These are phyloP conservation scores for Drosophila sordidapex DNA, from an alignment of 2,888 invertebrate species.

Conservation along the genomic window DNA sequence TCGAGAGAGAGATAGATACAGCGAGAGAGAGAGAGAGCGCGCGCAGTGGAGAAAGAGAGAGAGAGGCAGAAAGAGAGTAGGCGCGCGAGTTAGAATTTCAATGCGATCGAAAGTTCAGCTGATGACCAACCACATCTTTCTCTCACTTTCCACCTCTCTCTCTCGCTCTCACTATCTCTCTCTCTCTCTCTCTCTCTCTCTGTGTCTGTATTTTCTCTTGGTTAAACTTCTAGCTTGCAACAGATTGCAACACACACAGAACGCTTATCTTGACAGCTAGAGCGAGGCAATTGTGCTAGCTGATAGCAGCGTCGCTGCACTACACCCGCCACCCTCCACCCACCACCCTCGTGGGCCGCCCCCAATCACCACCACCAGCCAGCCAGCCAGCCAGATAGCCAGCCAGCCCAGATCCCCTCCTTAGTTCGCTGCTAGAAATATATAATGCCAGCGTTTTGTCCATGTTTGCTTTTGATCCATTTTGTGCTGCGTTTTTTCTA, in stretches of 20 bases:
- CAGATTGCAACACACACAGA: conserved; percentile 50
- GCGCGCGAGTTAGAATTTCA: conserved; percentile 41
- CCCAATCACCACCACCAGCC: background rate
- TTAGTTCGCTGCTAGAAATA: background rate
- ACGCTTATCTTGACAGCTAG: conserved; percentile 40
- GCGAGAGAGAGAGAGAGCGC: background rate
- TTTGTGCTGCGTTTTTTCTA: conserved; percentile 25
- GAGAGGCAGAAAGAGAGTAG: conserved; percentile 11
- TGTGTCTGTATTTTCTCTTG: background rate
- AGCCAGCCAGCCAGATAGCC: too few relatives aligned
- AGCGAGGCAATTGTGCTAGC: conserved; percentile 7
- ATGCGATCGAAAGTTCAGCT: conserved; percentile 60
- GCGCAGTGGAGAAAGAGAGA: background rate
- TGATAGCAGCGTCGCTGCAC: conserved; percentile 32
- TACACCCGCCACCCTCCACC: background rate
- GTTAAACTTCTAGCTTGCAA: conserved; percentile 48
- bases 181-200: background rate
- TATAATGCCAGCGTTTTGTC: background rate
- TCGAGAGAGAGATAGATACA: conserved; percentile 1
- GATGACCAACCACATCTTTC: conserved; percentile 5
- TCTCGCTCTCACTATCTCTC: background rate
- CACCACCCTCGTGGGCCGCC: background rate
- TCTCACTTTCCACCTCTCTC: background rate
- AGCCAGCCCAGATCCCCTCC: background rate
- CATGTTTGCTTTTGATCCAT: conserved; percentile 48